Percentiles rank a stretch among this genome's conserved stretches.
These are phyloP conservation scores for Steinernema khuongi DNA, from an alignment of 1,140 invertebrate species.

Conservation along the genomic window DNA sequence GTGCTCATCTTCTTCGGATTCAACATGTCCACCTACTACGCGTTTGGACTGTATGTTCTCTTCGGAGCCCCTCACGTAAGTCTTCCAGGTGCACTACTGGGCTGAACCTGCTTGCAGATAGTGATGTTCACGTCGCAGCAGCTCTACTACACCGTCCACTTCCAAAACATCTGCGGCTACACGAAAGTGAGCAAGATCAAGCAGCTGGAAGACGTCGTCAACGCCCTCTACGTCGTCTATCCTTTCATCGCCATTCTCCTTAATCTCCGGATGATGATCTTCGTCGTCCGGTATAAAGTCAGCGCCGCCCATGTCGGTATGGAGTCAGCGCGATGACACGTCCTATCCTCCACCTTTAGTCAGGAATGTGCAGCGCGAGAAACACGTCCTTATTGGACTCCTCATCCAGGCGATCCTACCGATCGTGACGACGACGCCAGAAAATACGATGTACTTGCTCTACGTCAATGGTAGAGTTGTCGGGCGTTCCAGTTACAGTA, in stretches of 20 bases:
- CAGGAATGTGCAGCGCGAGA: background rate
- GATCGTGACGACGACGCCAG: background rate
- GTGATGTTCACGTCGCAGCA: conserved; percentile 7
- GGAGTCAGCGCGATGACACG: background rate
- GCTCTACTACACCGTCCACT: background rate
- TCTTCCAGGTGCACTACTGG: background rate
- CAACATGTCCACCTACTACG: background rate
- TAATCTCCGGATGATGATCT: background rate
- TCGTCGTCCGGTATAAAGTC: background rate
- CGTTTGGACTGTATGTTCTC: background rate
- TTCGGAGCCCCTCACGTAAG: background rate
- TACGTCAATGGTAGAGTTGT: background rate
- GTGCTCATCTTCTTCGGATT: background rate
- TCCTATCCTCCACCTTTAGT: background rate
- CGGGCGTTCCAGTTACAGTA: background rate
- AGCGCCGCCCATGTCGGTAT: background rate
- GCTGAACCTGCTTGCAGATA: background rate
- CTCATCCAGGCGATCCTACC: background rate
- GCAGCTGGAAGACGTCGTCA: background rate
- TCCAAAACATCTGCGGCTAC: conserved; percentile 10
- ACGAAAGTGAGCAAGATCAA: background rate
- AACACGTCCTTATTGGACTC: background rate
- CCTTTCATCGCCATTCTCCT: background rate
- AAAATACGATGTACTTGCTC: background rate
- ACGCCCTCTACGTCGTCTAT: background rate